These are phyloP conservation scores for Laticauda laticaudata DNA, from an alignment of 2,113 vertebrate species.

Conservation along the genomic window DNA sequence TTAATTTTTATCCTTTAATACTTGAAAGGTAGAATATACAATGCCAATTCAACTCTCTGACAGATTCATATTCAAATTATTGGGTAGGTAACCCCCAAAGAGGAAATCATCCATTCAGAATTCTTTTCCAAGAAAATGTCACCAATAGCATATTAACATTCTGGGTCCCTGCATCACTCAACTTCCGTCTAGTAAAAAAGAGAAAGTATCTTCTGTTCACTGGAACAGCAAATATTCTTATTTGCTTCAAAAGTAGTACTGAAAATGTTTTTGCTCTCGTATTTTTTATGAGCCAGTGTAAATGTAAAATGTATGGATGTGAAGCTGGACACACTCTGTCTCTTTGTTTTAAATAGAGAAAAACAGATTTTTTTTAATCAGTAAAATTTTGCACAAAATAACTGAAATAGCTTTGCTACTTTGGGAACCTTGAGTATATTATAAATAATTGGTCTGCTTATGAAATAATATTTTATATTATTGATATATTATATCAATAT, in stretches of 20 bases:
- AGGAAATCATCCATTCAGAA: slow-evolving; percentile 3
- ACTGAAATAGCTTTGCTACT: background rate
- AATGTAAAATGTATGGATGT: background rate
- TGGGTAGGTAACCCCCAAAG: background rate
- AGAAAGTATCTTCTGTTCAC: background rate
- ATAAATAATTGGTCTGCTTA: background rate
- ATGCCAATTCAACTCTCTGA: background rate
- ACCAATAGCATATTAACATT: background rate
- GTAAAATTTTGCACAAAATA: background rate
- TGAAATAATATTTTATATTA: background rate
- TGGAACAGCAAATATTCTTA: background rate
- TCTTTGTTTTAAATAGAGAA: background rate
- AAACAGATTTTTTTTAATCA: background rate
- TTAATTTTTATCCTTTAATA: slow-evolving; percentile 27
- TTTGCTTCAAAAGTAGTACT: background rate
- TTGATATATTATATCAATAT: background rate
- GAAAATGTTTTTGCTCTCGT: background rate
- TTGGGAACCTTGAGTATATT: background rate
- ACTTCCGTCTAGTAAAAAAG: background rate
- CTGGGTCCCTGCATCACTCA: background rate
- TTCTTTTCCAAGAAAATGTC: slow-evolving; percentile 26
- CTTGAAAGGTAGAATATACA: slow-evolving; percentile 3
- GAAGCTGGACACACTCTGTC: background rate
- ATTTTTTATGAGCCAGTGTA: background rate
- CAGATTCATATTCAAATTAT: slow-evolving; percentile 8